Evolutionary conservation across 2,797 vertebrate genomes (phyloP).

Genomic region (Potorous gilbertii): DNA sequence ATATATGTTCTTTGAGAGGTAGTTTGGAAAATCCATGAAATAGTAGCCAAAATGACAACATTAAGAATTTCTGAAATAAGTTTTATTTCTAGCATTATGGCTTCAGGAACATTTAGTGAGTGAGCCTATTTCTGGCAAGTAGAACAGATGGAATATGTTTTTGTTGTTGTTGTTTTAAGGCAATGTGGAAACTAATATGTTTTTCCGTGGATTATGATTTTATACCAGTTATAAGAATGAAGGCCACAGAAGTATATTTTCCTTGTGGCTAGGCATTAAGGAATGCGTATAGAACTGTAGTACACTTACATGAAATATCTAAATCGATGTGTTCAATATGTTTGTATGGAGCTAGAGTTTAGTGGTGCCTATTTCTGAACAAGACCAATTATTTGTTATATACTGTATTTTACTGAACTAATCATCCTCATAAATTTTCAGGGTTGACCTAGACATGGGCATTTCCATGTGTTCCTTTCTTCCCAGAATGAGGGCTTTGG

Average conservation of each 20-base stretch:
- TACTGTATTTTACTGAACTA: background rate
- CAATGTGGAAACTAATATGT: too few species aligned
- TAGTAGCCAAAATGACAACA: background rate
- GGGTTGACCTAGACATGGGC: background rate
- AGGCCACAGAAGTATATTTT: background rate
- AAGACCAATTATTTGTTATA: background rate
- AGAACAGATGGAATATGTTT: background rate
- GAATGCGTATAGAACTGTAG: background rate
- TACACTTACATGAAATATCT: background rate
- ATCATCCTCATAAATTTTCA: background rate
- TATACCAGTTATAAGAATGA: background rate
- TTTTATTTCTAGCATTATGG: background rate
- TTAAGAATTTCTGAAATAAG: background rate
- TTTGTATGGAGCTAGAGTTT: background rate
- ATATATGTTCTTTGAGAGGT: too few species aligned
- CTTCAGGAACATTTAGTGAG: background rate
- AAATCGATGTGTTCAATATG: background rate
- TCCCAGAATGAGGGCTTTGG: background rate
- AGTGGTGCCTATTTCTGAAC: background rate
- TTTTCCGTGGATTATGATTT: background rate
- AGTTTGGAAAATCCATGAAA: too few species aligned
- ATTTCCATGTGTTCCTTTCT: background rate
- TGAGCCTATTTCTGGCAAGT: background rate
- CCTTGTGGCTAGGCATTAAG: background rate
- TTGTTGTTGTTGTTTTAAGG: too few species aligned